Base-by-base conservation (phyloP, 2,113 vertebrate genomes). In the Lathamus discolor region DNA sequence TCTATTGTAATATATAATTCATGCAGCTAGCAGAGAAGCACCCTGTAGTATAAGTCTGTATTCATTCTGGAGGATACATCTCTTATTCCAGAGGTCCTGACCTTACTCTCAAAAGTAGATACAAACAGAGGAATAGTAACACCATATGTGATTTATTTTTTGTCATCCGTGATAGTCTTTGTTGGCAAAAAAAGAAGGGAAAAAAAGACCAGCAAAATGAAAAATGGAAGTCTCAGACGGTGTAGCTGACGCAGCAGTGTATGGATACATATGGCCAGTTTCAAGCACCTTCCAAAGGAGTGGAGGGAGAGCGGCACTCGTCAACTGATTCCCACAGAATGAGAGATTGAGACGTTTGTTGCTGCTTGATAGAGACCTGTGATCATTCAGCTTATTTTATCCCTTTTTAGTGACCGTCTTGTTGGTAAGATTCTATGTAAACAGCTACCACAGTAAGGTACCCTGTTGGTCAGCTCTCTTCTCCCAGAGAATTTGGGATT, bases 301-400 rank as follows among this genome's bases (percentile, higher is more conserved):
- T 0, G 0, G 5, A n/a, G 1, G 5, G 7, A 77, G 14, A 63
- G 24, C 1, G 0, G 29, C 11, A 16, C 17, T 84, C 66, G 17
- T 2, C 28, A 69, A 13, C 4, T 18, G 11, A 27, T 70, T 82
- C 11, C 63, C 33, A 52, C 5, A 57, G 20, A 51, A 80, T 83
- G 9, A 15, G 5, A 52, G 19, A 43, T 15, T 46, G 14, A 83
- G 2, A 3, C 68, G 1, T 55, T 95, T 92, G 2, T 19, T 37
- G 25, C 20, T 80, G 8, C 17, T 80, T 51, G 8, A 46, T 43
- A 86, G 31, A 77, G 44, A 76, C n/a, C 23, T 28, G 17, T 51
- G 11, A 61, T 73, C 31, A 37, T 72, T 54, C 48, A 73, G 11
- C 11, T 83, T 49, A 25, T 73, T 14, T 76, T 6, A 31, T 37